Conservation (phyloP, 2,113 vertebrate genomes). For the Lucifuga dentata region DNA sequence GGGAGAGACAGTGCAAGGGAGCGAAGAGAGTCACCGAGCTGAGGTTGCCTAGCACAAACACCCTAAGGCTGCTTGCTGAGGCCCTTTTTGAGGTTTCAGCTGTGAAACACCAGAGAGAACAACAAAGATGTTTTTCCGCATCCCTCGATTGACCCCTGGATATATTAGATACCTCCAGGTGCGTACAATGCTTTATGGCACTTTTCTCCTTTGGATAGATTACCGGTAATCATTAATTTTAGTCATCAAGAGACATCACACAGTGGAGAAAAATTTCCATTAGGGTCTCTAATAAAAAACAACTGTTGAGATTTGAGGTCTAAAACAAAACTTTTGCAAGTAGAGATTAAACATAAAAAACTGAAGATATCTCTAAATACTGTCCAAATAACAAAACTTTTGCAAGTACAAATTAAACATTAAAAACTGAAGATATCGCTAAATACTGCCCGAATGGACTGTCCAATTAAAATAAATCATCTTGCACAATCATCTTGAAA, state of each 20-base stretch:
- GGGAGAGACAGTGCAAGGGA: slow-evolving; percentile 10
- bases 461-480: no score
- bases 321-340: background rate
- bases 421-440: no score
- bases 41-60: slow-evolving; percentile 51
- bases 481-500: no score
- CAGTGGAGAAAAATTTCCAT: slow-evolving; percentile 23
- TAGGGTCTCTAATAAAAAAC: slow-evolving; percentile 27
- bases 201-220: slow-evolving; percentile 39
- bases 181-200: slow-evolving; percentile 60
- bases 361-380: no score
- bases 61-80: slow-evolving; percentile 24
- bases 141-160: slow-evolving; percentile 86
- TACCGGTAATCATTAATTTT: slow-evolving; percentile 19
- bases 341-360: slow-evolving; percentile 3
- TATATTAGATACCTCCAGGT: slow-evolving; percentile 91
- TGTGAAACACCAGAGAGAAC: slow-evolving; percentile 39
- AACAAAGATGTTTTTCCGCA: slow-evolving; percentile 84
- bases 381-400: no score
- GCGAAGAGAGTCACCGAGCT: slow-evolving; percentile 15
- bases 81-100: slow-evolving; percentile 30
- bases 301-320: background rate
- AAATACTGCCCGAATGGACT: no score
- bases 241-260: slow-evolving; percentile 31
- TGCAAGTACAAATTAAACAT: no score